Base-by-base conservation (phyloP, 2,888 invertebrate genomes). In the Punctoribates punctum region DNA sequence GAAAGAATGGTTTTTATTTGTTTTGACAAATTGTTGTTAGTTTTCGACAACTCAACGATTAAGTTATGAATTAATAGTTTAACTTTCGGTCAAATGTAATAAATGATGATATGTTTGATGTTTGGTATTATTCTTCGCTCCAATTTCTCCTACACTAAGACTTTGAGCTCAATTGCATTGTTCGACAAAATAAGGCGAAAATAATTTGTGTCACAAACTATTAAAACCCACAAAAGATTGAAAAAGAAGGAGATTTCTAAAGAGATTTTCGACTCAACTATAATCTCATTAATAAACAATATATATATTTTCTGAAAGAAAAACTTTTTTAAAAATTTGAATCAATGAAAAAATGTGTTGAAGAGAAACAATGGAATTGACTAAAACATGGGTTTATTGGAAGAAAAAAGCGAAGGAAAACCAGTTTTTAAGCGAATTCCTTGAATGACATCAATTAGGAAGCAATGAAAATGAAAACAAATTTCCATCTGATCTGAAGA, bases 261-360 rank as follows among this genome's bases (percentile, higher is more conserved):
- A 65, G 34, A 65, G 62, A 65, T 65, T 65, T 65, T 34, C 62
- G 29, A 23, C 20, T 70, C 70, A 70, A 70, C 70, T 70, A 42
- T 70, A 70, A 70, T 70, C 70, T 70, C 70, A 70, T 70, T 70
- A 70, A 70, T 70, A 70, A 70, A 70, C 70, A 70, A 70, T 70
- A 70, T 23, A 70, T 42, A 23, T 54, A 20, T 54, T 3, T 48
- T 48, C 6, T 25, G 60, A 27, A 70, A 46, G 42, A 2, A 70
- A 70, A 57, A 57, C 23, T 11, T 25, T 25, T 42, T 70, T 38
- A 42, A 38, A 8, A 67, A 20, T 42, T 42, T 23, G 38, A 70
- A 70, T 70, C 70, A 70, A 70, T 42, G 34, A 70, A 38, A 70
- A 65, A 65, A 42, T 70, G 70, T 70, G 70, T 70, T 70, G 42